Percentiles rank a stretch among this genome's conserved stretches.
Evolutionary conservation across 2,113 vertebrate species (phyloP).

Genomic region (Centropus bengalensis): DNA sequence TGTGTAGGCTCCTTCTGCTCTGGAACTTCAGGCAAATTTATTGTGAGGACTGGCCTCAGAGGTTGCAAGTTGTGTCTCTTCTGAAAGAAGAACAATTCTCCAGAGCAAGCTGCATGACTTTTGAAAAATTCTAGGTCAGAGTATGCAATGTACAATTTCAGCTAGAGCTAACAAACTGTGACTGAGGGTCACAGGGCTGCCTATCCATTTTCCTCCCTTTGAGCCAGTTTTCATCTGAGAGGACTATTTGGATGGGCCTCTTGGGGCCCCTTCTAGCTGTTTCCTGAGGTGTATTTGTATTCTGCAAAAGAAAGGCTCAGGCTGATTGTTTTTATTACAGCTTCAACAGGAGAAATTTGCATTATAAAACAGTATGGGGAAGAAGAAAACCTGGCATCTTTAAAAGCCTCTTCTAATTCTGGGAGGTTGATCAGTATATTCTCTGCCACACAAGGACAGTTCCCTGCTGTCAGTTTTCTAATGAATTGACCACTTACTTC

Average conservation of each 20-base stretch:
- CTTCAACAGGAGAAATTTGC: slow-evolving; percentile 16
- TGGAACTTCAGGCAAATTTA: not conserved
- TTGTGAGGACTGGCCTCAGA: not conserved
- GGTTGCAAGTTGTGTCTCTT: not conserved
- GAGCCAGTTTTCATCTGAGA: slow-evolving; percentile 1
- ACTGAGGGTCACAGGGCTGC: not conserved
- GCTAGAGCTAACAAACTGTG: not conserved
- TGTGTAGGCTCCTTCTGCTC: not conserved
- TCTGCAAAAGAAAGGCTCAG: slow-evolving; percentile 17
- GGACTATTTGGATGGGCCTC: slow-evolving; percentile 28
- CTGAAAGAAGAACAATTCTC: not conserved
- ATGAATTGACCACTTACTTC: slow-evolving; percentile 7
- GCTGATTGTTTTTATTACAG: slow-evolving; percentile 27
- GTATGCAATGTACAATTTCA: not conserved
- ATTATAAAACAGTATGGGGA: not conserved
- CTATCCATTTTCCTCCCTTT: not conserved
- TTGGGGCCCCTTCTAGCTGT: slow-evolving; percentile 27
- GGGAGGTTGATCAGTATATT: slow-evolving; percentile 13
- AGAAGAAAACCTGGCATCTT: not conserved
- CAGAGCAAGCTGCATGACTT: not conserved
- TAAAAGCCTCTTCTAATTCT: slow-evolving; percentile 42
- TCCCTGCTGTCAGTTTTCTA: slow-evolving; percentile 39
- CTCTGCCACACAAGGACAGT: not conserved
- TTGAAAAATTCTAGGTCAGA: not conserved
- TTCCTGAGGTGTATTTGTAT: slow-evolving; percentile 36